phyloP scores from a whole-genome alignment of 1,140 invertebrate genomes.

The Glossosoma conforme region DNA sequence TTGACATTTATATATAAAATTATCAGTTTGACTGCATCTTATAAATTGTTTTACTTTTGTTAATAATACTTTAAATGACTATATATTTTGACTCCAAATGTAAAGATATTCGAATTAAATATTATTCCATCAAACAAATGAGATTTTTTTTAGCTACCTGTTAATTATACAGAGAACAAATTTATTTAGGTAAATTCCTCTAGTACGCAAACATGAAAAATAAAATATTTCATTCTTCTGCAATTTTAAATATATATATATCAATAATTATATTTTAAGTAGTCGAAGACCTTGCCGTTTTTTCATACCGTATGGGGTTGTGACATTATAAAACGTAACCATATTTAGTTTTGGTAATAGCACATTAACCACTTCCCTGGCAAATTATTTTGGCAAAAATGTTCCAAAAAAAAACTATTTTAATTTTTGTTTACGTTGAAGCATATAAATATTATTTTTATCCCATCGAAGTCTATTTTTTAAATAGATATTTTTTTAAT shows the following conservation, averaged over 20 bases:
- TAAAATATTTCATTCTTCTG: background rate
- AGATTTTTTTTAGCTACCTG: background rate
- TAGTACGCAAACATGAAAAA: background rate
- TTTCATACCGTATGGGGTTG: too few species aligned
- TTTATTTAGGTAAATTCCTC: too few species aligned
- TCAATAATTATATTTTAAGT: background rate
- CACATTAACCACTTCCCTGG: too few species aligned
- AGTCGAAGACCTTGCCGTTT: too few species aligned
- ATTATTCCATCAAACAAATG: too few species aligned
- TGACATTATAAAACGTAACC: too few species aligned
- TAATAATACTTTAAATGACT: background rate
- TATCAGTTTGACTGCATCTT: too few species aligned
- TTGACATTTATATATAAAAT: background rate
- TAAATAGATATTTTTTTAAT: too few species aligned
- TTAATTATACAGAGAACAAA: background rate
- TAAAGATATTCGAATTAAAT: background rate
- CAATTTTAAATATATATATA: background rate
- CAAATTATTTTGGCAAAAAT: too few species aligned
- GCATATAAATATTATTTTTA: background rate
- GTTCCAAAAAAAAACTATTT: too few species aligned
- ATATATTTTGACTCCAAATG: background rate
- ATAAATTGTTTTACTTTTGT: too few species aligned
- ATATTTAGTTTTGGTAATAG: background rate
- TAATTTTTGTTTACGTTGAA: background rate
- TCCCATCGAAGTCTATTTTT: too few species aligned